Evolutionary conservation across 2,888 invertebrate genomes (phyloP).

Genomic region (Nomada fabriciana): DNA sequence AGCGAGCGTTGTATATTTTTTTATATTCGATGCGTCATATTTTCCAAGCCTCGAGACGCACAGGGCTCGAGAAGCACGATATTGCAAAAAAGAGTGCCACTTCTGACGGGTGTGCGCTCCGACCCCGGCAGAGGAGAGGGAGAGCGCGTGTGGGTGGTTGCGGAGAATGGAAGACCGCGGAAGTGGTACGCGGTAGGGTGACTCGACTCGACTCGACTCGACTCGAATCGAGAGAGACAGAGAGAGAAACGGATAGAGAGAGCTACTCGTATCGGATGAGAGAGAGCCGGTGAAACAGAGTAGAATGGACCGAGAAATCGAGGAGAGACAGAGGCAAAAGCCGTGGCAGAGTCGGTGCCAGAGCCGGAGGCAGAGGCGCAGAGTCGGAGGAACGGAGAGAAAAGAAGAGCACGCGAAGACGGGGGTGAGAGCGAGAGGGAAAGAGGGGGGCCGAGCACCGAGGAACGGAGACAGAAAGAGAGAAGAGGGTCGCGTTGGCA

Average conservation of each 20-base stretch:
- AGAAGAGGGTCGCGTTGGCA: slow-evolving; percentile 63
- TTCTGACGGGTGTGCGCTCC: slow-evolving; percentile 63
- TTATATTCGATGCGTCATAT: slow-evolving; percentile 67
- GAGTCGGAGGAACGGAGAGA: slow-evolving; percentile 20
- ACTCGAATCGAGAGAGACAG: slow-evolving; percentile 4
- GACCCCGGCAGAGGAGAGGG: slow-evolving; percentile 33
- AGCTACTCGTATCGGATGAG: slow-evolving; percentile 25
- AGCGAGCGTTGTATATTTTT: slow-evolving; percentile 64
- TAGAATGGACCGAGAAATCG: slow-evolving; percentile 48
- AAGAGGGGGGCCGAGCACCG: background rate
- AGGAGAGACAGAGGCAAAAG: slow-evolving; percentile 13
- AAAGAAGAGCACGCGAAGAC: background rate
- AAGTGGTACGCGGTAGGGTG: slow-evolving; percentile 62
- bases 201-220: slow-evolving; percentile 31
- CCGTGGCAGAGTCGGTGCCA: background rate
- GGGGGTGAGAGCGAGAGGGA: background rate
- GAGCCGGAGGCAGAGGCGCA: slow-evolving; percentile 16
- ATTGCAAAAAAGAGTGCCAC: slow-evolving; percentile 74
- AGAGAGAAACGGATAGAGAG: background rate
- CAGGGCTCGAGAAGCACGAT: slow-evolving; percentile 61
- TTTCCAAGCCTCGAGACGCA: slow-evolving; percentile 63
- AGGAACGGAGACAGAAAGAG: slow-evolving; percentile 24
- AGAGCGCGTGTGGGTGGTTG: slow-evolving; percentile 57
- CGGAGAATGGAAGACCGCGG: slow-evolving; percentile 63
- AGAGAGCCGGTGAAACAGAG: slow-evolving; percentile 31